Evolutionary conservation across 2,888 invertebrate genomes (phyloP).

Genomic region (Dorcus parallelipipedus): DNA sequence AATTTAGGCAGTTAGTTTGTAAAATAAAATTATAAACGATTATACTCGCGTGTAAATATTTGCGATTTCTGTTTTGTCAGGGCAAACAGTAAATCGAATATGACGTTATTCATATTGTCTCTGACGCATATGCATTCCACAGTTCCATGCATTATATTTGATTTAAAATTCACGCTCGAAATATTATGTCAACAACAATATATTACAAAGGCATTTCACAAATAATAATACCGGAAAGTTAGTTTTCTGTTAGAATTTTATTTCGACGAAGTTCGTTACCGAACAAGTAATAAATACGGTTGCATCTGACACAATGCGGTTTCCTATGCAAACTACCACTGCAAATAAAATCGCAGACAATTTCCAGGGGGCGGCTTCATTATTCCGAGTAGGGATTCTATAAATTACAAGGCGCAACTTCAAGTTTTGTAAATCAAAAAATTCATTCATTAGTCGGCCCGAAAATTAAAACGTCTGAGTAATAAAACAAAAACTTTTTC

Average conservation of each 20-base stretch:
- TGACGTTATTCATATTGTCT: not conserved
- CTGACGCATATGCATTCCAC: conserved; percentile 1
- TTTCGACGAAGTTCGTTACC: conserved; percentile 18
- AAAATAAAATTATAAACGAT: no score
- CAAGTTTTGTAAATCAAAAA: conserved; percentile 21
- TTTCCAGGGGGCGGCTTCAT: conserved; percentile 32
- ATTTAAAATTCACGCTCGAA: conserved; percentile 16
- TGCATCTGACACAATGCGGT: conserved; percentile 29
- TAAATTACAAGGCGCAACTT: not conserved
- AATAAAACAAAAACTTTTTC: conserved; percentile 21
- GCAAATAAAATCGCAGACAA: conserved; percentile 31
- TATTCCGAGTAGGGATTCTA: conserved; percentile 19
- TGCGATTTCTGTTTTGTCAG: no score
- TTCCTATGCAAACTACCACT: conserved; percentile 29
- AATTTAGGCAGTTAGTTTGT: no score
- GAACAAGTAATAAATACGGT: conserved; percentile 29
- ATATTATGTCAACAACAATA: conserved; percentile 11
- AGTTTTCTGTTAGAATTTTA: conserved; percentile 17
- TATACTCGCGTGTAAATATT: no score
- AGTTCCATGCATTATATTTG: conserved; percentile 6
- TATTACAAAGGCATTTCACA: no score
- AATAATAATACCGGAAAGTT: conserved; percentile 7
- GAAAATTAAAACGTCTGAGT: conserved; percentile 19
- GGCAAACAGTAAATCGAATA: no score
- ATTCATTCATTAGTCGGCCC: conserved; percentile 12